phyloP scores from a whole-genome alignment of 92 coral and sea anemone genomes.

The Nematostella vectensis region DNA sequence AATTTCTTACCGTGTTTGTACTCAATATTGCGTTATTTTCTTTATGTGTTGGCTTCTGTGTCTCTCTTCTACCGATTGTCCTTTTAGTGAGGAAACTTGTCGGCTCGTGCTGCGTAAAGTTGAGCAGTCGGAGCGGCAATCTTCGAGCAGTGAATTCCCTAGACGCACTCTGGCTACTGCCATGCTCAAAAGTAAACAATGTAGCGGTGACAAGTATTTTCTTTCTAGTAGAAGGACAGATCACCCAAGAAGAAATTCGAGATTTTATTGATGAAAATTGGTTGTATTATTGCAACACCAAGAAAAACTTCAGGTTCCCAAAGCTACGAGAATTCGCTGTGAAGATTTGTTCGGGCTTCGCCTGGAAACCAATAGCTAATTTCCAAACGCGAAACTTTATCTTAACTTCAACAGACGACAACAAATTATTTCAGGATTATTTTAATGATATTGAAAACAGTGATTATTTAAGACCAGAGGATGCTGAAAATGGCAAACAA shows the following conservation, averaged over 20 bases:
- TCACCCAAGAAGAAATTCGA: constrained; percentile 46
- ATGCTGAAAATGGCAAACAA: constrained; percentile 4
- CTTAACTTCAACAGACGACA: constrained; percentile 10
- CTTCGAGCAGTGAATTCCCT: constrained; percentile 41
- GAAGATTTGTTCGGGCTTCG: constrained; percentile 45
- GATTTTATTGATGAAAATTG: constrained; percentile 38
- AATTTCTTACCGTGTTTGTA: constrained; percentile 21
- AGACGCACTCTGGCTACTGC: constrained; percentile 57
- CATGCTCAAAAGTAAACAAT: constrained; percentile 26
- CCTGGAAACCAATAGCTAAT: constrained; percentile 56
- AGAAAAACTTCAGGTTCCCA: constrained; percentile 24
- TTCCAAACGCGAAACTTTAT: constrained; percentile 33
- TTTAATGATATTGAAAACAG: neutral
- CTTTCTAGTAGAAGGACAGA: constrained; percentile 55
- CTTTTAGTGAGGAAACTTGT: constrained; percentile 41
- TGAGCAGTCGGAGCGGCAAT: constrained; percentile 26
- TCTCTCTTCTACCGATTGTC: constrained; percentile 44
- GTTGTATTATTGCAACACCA: constrained; percentile 31
- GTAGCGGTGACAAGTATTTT: constrained; percentile 44
- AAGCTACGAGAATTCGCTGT: constrained; percentile 50
- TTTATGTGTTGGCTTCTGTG: constrained; percentile 26
- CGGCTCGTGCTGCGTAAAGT: constrained; percentile 35
- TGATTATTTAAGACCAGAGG: neutral
- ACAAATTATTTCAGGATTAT: constrained; percentile 3
- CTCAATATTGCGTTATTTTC: constrained; percentile 38